Conservation (phyloP, 92 coral and sea anemone species). For the Epizoanthus stellaris region DNA sequence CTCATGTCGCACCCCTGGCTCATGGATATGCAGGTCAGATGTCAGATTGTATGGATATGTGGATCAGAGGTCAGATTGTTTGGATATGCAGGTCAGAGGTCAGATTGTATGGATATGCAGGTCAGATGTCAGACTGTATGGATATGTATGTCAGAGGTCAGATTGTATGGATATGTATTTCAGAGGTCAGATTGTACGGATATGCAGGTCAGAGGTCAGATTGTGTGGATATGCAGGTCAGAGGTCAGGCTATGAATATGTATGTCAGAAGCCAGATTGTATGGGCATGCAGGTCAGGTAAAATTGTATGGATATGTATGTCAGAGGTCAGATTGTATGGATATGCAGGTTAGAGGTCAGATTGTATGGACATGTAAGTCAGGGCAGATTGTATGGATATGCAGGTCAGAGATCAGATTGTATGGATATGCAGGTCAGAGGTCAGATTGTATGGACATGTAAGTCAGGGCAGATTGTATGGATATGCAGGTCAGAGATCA, state of each 20-base stretch:
- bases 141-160: too few species aligned
- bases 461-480: not conserved
- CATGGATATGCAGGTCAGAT: conserved; percentile 75
- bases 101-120: not conserved
- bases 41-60: not conserved
- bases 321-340: too few species aligned
- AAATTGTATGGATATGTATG: too few species aligned
- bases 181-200: not conserved
- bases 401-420: not conserved
- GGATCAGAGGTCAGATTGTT: not conserved
- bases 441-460: too few species aligned
- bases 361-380: too few species aligned
- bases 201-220: not conserved
- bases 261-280: too few species aligned
- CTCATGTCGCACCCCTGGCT: conserved; percentile 96
- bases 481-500: too few species aligned
- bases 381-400: too few species aligned
- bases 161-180: not conserved
- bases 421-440: not conserved
- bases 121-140: not conserved
- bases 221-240: not conserved
- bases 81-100: too few species aligned
- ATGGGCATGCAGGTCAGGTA: not conserved
- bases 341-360: too few species aligned
- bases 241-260: too few species aligned